Evolutionary conservation across 2,113 vertebrate genomes (phyloP), one percentile per base, ranked within the genome.

Genomic region (Mesoclemmys tuberculata): DNA sequence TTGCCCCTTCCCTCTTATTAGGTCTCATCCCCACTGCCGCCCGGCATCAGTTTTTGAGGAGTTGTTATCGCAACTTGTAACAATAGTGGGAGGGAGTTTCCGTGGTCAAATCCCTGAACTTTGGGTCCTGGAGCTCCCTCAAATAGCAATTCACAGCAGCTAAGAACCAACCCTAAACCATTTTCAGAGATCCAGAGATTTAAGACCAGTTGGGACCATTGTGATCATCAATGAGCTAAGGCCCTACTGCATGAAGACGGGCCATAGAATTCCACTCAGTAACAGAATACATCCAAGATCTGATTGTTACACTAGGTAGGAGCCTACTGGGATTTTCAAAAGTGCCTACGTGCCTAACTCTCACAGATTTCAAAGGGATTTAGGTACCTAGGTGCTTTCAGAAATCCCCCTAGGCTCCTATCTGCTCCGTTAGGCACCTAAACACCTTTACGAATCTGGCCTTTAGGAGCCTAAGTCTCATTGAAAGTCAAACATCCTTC

Each of bases 1-100:
- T 80, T 0, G 0, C 52, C 18, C 31, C 24, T 5, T 48, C 68
- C 89, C 54, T 82, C 61, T n/a, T 0, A 0, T 56, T 54, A 7
- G 27, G 6, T 35, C 80, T 55, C 71, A 86, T 83, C 78, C 84
- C 35, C 87, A 35, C 41, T 92, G 35, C 90, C 35, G 58, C 8
- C 91, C 75, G 2, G 27, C 52, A 83, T 80, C 82, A 27, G 56
- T 49, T 86, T 29, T 71, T 54, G 3, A 92, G 71, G 78, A 61
- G 89, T 48, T 46, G 82, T 38, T 52, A 71, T 27, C 27, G 12
- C 11, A 71, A 22, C n/a, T 14, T 64, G 38, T 24, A 9, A n/a
- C 48, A 18, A 4, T 0, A 0, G 1, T 85, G 51, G 29, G 38
- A 27, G 54, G n/a, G 22, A 82, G 16, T 29, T 22, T 19, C 48